Evolutionary conservation across 2,113 vertebrate genomes (phyloP), one percentile per base, ranked within the genome.

Genomic region (Mesembrinibis cayennensis): DNA sequence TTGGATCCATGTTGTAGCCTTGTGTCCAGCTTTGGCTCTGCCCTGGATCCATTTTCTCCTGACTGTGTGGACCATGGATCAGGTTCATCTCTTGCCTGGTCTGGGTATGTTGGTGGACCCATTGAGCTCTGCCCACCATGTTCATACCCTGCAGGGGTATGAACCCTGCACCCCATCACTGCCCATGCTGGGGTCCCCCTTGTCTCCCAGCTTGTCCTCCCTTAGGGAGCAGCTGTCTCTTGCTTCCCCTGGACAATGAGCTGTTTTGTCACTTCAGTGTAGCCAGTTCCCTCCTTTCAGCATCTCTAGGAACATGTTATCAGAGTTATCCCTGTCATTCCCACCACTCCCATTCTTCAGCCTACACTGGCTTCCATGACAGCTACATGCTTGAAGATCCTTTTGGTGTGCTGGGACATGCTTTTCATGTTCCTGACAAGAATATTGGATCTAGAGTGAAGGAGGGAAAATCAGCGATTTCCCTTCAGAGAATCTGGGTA

Each of bases 111-210:
- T 70, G 12, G 38, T 29, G 44, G 34, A 82, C 16, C 4, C 58
- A 32, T 2, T 0, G 0, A 72, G 20, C 38, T 80, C 42, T 90
- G 45, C 45, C 56, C 70, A 85, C 45, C 44, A 7, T 3, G 3
- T 42, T 56, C 55, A 26, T 21, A 36, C 16, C 11, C 44, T 65
- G 36, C 10, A 58, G 55, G 47, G 36, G 40, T 42, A 42, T 42
- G 40, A 42, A 42, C 40, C 40, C 23, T 49, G 26, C 3, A 5
- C 7, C 50, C 29, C 42, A 7, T 30, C 49, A 8, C 61, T 71
- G 62, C 49, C 66, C 34, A 80, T 42, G 19, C 40, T 73, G 50
- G n/a, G 32, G 13, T 42, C 36, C 56, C 11, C 23, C 26, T 62
- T 6, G 0, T 9, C 22, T 63, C 27, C 36, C 50, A 71, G 36